Evolutionary conservation across 2,888 invertebrate genomes (phyloP).

Genomic region (Ellobium chinense): DNA sequence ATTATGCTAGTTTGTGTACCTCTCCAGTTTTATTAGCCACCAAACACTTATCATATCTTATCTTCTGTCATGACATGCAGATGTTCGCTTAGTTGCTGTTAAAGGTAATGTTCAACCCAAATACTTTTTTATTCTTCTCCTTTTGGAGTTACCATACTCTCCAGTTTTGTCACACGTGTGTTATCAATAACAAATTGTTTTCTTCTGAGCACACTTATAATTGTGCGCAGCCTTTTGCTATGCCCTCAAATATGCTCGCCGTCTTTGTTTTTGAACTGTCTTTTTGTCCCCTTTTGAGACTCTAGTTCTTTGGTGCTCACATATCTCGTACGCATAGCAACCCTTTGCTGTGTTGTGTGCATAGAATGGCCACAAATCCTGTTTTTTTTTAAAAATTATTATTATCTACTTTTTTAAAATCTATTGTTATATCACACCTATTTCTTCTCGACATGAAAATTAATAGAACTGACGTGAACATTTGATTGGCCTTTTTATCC

Average conservation of each 20-base stretch:
- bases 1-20: too few species aligned
- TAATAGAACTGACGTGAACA: too few species aligned
- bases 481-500: too few species aligned
- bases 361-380: background rate
- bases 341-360: slow-evolving; percentile 4
- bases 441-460: too few species aligned
- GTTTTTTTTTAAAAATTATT: background rate
- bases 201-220: slow-evolving; percentile 8
- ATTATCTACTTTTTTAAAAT: background rate
- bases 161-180: background rate
- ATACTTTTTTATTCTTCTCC: background rate
- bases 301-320: background rate
- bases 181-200: background rate
- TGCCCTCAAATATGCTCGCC: background rate
- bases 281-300: background rate
- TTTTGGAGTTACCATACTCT: background rate
- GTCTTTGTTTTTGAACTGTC: background rate
- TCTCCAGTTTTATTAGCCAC: too few species aligned
- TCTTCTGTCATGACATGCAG: slow-evolving; percentile 10
- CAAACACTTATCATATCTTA: too few species aligned
- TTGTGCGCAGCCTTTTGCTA: background rate
- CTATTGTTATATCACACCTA: too few species aligned
- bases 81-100: slow-evolving; percentile 53
- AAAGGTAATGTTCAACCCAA: slow-evolving; percentile 50
- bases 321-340: background rate